Evolutionary conservation across 2,113 vertebrate genomes (phyloP), one percentile per base, ranked within the genome.

Genomic region (Siniperca knerii): DNA sequence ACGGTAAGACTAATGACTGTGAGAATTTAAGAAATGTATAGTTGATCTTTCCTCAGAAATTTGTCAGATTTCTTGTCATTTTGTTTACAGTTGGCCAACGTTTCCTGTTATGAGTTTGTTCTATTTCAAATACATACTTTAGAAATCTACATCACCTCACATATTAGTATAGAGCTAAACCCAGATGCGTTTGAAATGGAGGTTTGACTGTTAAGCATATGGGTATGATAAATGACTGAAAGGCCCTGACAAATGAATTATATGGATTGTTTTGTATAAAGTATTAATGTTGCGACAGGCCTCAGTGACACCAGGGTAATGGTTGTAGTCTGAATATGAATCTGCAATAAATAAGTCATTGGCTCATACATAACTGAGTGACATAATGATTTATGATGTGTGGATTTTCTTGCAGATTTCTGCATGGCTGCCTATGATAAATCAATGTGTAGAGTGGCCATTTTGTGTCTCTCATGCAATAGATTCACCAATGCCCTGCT

Each of bases 251-350:
- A 64, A 74, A 75, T 83, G 10, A 82, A 77, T 77, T 48, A 85
- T 66, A 64, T 40, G 60, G 44, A 61, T 77, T 78, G 82, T 87
- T 73, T 66, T 35, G 25, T 54, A 52, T 85, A 40, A 75, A 83
- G 80, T 64, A 71, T 87, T 85, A 25, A 83, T 81, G 52, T 66
- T n/a, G 35, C 2, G 46, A 71, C 73, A 78, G 76, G 62, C 50
- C 48, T 86, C 77, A 75, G 77, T 3, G 29, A 29, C 58, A 81
- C 44, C 37, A 16, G 8, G 25, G 7, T 82, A 81, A 79, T 81
- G 64, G 61, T 6, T 77, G 55, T 46, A 75, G 55, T 74, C 37
- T 50, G 73, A 83, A 65, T 48, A 65, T 69, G 40, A 87, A 54
- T 61, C 48, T 69, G 48, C 29, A 62, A 57, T 79, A 62, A 84